phyloP scores from a whole-genome alignment of 2,888 invertebrate species.

The Stomorhina lunata region DNA sequence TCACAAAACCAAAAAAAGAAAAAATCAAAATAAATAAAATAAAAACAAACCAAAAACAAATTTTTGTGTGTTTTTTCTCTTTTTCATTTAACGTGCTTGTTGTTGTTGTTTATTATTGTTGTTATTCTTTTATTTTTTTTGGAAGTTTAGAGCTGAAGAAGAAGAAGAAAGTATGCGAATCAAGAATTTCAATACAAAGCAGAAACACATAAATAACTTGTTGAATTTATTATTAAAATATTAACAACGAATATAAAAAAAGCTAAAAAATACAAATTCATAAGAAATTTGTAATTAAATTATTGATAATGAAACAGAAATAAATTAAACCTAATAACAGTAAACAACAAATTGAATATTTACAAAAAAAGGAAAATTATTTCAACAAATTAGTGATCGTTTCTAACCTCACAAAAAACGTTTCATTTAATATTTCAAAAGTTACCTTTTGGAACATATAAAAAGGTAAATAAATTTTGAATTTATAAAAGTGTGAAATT shows the following conservation, averaged over 20 bases:
- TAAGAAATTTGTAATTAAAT: not conserved
- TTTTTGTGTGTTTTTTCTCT: constrained; percentile 40
- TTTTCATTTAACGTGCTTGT: constrained; percentile 36
- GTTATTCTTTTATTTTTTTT: constrained; percentile 36
- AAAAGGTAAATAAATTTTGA: too few species aligned
- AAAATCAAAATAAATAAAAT: constrained; percentile 50
- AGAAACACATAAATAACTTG: constrained; percentile 51
- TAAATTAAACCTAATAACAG: not conserved
- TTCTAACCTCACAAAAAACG: constrained; percentile 56
- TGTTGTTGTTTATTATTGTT: constrained; percentile 41
- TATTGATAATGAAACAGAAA: not conserved
- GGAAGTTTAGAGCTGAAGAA: constrained; percentile 53
- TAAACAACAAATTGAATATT: not conserved
- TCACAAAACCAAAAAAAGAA: too few species aligned
- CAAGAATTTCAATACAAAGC: constrained; percentile 41
- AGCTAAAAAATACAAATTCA: not conserved
- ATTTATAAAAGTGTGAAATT: too few species aligned
- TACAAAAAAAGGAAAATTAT: constrained; percentile 5
- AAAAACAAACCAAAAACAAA: constrained; percentile 48
- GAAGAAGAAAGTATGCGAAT: constrained; percentile 58
- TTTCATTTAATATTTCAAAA: too few species aligned
- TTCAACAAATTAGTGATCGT: constrained; percentile 11
- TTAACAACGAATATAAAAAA: constrained; percentile 10
- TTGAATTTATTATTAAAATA: constrained; percentile 46
- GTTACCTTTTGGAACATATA: too few species aligned